A percentile compares a stretch with the other conserved stretches of the same genome.
phyloP scores from a whole-genome alignment of 2,113 vertebrate genomes.

The Notarius lentiginosus region DNA sequence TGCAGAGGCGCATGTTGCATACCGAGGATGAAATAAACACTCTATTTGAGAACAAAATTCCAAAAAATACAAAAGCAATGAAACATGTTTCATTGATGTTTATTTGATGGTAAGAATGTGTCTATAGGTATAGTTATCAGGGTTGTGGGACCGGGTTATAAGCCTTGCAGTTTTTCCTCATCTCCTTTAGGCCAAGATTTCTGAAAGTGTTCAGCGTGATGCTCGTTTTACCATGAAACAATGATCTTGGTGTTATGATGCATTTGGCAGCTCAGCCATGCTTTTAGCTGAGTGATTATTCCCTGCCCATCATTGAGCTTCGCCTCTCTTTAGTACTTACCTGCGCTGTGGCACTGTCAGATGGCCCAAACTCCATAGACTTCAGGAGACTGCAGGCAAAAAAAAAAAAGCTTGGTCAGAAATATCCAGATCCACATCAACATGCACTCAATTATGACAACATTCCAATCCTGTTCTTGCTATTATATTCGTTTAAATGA shows the following conservation, averaged over 20 bases:
- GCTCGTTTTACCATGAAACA: background rate
- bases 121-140: too few relatives aligned
- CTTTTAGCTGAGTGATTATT: background rate
- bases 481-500: conserved; percentile 7
- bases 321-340: conserved; percentile 65
- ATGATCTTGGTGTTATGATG: background rate
- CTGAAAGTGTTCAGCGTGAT: background rate
- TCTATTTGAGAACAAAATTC: too few relatives aligned
- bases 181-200: background rate
- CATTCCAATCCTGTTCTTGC: background rate
- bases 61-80: too few relatives aligned
- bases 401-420: background rate
- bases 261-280: background rate
- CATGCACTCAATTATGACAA: background rate
- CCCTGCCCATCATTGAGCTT: background rate
- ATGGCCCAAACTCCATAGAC: conserved; percentile 92
- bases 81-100: too few relatives aligned
- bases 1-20: too few relatives aligned
- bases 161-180: background rate
- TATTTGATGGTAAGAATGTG: too few relatives aligned
- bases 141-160: too few relatives aligned
- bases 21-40: too few relatives aligned
- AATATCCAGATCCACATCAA: background rate
- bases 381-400: conserved; percentile 85
- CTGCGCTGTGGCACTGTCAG: conserved; percentile 83